A percentile compares a stretch with the other conserved stretches of the same genome.
Conservation (phyloP, 2,888 invertebrate species). For the Acleris cristana region DNA sequence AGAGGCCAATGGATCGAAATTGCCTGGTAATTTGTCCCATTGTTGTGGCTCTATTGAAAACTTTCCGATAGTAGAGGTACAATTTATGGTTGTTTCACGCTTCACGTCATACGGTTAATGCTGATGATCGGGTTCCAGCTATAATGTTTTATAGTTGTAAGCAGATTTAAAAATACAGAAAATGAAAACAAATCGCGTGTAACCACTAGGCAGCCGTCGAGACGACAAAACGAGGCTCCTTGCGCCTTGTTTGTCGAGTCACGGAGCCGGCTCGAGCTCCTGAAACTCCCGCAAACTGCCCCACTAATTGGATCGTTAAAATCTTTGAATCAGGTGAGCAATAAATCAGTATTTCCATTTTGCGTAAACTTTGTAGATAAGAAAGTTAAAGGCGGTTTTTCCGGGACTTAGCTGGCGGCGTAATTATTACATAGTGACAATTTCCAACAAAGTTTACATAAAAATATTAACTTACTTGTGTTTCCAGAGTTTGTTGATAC, state of each 20-base stretch:
- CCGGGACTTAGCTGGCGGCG: slow-evolving; percentile 42
- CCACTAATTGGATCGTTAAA: slow-evolving; percentile 36
- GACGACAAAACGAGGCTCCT: slow-evolving; percentile 14
- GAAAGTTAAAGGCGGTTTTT: slow-evolving; percentile 50
- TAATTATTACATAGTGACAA: slow-evolving; percentile 58
- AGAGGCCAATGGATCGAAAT: slow-evolving; percentile 70
- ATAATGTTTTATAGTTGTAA: not conserved
- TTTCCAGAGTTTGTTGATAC: slow-evolving; percentile 53
- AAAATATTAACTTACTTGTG: slow-evolving; percentile 57
- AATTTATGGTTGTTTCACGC: slow-evolving; percentile 31
- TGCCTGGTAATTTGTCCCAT: slow-evolving; percentile 65
- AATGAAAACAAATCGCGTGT: slow-evolving; percentile 7
- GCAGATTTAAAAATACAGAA: not conserved
- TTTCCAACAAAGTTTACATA: slow-evolving; percentile 50
- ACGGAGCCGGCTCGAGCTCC: slow-evolving; percentile 6
- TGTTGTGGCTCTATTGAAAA: slow-evolving; percentile 54
- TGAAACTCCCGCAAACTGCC: slow-evolving; percentile 26
- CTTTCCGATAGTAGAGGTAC: slow-evolving; percentile 39
- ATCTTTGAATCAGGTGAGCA: slow-evolving; percentile 37
- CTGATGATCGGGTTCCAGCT: too few species aligned
- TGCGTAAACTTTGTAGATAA: slow-evolving; percentile 46
- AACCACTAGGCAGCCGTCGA: slow-evolving; percentile 10
- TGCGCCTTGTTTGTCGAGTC: slow-evolving; percentile 24
- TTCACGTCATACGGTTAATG: too few species aligned
- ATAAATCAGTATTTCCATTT: slow-evolving; percentile 57